Conservation (phyloP, 2,888 invertebrate genomes). For the Volucella bombylans region DNA sequence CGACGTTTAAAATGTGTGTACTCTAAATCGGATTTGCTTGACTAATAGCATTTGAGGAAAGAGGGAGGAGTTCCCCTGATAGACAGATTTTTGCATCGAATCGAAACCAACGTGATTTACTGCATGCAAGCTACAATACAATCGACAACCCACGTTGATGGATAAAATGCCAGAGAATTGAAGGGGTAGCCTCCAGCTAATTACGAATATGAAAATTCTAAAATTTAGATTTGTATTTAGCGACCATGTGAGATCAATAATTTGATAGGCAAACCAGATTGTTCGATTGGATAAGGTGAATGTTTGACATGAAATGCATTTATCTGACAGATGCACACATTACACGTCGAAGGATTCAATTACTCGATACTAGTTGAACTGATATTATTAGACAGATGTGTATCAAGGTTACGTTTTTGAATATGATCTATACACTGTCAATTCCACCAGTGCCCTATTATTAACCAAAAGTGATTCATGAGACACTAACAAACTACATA, state of each 20-base stretch:
- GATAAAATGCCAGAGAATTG: background rate
- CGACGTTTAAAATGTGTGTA: background rate
- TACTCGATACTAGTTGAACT: constrained; percentile 24
- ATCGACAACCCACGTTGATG: background rate
- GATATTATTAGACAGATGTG: constrained; percentile 31
- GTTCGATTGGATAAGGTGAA: constrained; percentile 6
- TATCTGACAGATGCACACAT: constrained; percentile 43
- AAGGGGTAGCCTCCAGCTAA: constrained; percentile 37
- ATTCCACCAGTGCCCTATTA: constrained; percentile 32
- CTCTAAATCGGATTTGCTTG: constrained; percentile 11
- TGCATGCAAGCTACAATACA: constrained; percentile 11
- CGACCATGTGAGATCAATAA: constrained; percentile 43
- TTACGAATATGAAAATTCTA: constrained; percentile 37
- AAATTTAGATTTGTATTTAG: constrained; percentile 36
- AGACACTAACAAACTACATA: background rate
- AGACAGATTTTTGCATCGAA: constrained; percentile 23
- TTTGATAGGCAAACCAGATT: constrained; percentile 39
- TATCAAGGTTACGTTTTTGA: constrained; percentile 50
- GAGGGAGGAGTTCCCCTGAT: background rate
- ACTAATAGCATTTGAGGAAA: background rate
- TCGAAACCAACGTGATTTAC: constrained; percentile 37
- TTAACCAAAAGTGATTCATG: constrained; percentile 43
- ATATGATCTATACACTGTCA: constrained; percentile 21
- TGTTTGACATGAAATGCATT: constrained; percentile 11
- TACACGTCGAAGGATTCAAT: constrained; percentile 1